Evolutionary conservation across 2,797 vertebrate species (phyloP).

Genomic region (Euthynnus affinis): DNA sequence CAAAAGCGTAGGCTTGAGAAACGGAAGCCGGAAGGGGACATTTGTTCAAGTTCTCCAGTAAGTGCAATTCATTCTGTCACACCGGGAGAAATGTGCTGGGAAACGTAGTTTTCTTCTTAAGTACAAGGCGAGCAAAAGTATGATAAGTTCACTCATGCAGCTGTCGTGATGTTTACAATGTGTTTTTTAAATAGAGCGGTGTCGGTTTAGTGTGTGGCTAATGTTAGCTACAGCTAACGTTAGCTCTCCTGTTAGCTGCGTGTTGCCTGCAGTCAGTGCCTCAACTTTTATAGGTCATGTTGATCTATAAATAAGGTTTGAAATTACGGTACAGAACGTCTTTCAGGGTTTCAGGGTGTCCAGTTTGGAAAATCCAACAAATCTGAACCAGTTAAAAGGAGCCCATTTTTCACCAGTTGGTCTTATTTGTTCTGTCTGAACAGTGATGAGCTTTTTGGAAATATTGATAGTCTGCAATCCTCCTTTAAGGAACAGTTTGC

Average conservation of each 20-base stretch:
- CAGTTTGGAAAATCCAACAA: background rate
- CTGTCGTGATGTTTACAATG: accelerated
- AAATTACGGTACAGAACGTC: background rate
- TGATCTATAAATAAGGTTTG: background rate
- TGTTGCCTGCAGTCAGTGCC: background rate
- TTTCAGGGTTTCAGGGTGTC: background rate
- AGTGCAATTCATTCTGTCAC: background rate
- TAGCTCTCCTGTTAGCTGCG: conserved; percentile 46
- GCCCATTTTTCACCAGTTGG: too few species aligned
- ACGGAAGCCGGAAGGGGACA: conserved; percentile 59
- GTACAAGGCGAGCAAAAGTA: conserved; percentile 6
- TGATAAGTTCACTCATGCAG: background rate
- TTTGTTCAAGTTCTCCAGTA: background rate
- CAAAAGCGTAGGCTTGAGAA: background rate
- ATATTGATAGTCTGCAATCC: background rate
- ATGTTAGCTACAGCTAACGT: conserved; percentile 19
- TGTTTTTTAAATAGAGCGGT: background rate
- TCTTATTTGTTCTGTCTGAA: background rate
- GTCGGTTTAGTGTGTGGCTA: background rate
- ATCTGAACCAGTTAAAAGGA: background rate
- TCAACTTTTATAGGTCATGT: background rate
- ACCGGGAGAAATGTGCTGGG: background rate
- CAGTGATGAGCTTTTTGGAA: background rate
- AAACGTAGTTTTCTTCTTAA: background rate
- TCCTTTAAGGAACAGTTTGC: background rate